A percentile compares a stretch with the other conserved stretches of the same genome.
Evolutionary conservation across 1,140 invertebrate genomes (phyloP).

Genomic region (Araneus ventricosus): DNA sequence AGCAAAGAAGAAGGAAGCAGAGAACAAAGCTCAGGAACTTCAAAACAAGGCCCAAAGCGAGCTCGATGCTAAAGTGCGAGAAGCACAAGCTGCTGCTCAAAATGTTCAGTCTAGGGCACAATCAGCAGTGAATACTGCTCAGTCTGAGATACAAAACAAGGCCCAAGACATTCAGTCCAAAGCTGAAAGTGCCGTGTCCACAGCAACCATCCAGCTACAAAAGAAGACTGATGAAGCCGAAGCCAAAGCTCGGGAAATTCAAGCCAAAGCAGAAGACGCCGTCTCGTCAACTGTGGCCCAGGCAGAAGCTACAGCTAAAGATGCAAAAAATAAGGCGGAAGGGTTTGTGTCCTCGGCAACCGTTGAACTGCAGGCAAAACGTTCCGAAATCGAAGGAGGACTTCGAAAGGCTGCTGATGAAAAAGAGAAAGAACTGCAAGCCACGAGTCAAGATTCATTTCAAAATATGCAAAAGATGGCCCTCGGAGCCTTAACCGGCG

Average conservation of each 20-base stretch:
- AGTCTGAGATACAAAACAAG: neutral
- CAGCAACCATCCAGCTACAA: constrained; percentile 52
- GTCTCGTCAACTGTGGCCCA: neutral
- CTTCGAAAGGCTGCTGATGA: neutral
- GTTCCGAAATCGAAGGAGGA: constrained; percentile 30
- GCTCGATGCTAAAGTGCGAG: constrained; percentile 35
- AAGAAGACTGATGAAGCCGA: constrained; percentile 19
- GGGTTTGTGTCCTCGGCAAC: constrained; percentile 51
- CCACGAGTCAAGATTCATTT: constrained; percentile 28
- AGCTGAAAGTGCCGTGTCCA: constrained; percentile 39
- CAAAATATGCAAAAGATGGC: constrained; percentile 57
- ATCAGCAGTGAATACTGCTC: no score
- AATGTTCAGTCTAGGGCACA: constrained; percentile 34
- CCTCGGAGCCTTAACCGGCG: constrained; percentile 25
- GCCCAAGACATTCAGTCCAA: neutral
- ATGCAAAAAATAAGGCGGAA: constrained; percentile 48
- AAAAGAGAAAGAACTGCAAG: constrained; percentile 43
- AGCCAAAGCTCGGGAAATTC: neutral
- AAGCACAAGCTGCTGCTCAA: constrained; percentile 36
- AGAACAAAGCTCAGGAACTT: constrained; percentile 50
- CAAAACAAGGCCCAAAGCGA: constrained; percentile 45
- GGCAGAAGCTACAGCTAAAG: constrained; percentile 15
- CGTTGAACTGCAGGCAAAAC: constrained; percentile 52
- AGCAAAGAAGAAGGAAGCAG: constrained; percentile 44
- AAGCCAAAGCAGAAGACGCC: constrained; percentile 1